A percentile compares a stretch with the other conserved stretches of the same genome.
Evolutionary conservation across 2,888 invertebrate species (phyloP).

Genomic region (Diarsia rubi): DNA sequence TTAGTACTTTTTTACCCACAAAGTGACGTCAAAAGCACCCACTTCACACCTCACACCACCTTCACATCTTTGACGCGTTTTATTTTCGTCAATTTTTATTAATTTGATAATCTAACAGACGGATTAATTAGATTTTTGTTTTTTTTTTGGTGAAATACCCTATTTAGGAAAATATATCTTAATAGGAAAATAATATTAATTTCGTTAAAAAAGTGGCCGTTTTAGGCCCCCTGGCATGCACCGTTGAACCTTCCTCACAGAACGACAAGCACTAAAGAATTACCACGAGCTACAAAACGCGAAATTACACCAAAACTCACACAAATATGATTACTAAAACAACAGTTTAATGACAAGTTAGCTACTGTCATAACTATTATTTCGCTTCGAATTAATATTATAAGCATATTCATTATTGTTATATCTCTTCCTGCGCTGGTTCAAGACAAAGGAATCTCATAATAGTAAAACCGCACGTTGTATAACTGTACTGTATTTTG

Average conservation of each 20-base stretch:
- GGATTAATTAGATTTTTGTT: no score
- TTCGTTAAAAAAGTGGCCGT: no score
- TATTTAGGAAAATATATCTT: no score
- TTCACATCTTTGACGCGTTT: no score
- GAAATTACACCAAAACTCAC: conserved; percentile 1
- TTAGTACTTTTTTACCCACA: no score
- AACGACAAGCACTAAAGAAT: neutral
- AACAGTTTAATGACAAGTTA: conserved; percentile 10
- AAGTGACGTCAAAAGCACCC: no score
- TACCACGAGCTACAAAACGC: neutral
- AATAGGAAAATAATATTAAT: no score
- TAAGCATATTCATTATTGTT: neutral
- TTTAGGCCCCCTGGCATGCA: no score
- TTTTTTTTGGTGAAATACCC: no score
- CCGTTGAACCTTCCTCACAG: neutral
- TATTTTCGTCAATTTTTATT: no score
- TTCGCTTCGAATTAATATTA: neutral
- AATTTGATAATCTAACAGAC: no score
- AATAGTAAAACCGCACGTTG: conserved; percentile 46
- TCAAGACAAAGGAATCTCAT: conserved; percentile 54
- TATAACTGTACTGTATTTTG: conserved; percentile 32
- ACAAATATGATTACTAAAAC: neutral
- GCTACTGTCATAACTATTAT: conserved; percentile 31
- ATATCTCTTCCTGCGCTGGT: conserved; percentile 3
- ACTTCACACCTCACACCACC: no score